phyloP scores from a whole-genome alignment of 2,888 invertebrate species.

The Drosophila prolongata region DNA sequence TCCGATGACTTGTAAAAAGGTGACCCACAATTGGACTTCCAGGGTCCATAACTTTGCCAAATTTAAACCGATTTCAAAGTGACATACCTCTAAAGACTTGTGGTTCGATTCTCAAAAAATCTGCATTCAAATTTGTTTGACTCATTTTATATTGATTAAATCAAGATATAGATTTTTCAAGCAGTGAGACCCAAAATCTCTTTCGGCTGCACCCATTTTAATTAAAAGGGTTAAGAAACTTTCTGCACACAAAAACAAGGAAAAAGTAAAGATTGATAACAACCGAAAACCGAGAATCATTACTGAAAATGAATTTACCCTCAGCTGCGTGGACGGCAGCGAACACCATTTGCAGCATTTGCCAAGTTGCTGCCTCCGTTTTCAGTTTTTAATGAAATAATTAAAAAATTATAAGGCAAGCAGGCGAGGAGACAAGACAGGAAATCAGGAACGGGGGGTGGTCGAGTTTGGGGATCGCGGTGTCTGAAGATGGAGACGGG shows the following conservation, averaged over 20 bases:
- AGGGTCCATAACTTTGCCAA: too few relatives aligned
- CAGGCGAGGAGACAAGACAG: conserved; percentile 12
- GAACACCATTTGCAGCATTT: conserved; percentile 61
- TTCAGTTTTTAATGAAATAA: conserved; percentile 48
- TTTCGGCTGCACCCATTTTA: background rate
- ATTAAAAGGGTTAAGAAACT: conserved; percentile 14
- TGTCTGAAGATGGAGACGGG: conserved; percentile 9
- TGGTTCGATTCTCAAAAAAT: too few relatives aligned
- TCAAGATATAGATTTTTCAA: background rate
- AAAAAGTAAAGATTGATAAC: conserved; percentile 17
- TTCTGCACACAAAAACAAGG: background rate
- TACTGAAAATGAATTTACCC: conserved; percentile 8
- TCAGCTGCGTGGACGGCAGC: conserved; percentile 36
- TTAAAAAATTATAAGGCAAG: conserved; percentile 46
- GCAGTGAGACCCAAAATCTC: background rate
- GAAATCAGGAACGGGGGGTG: background rate
- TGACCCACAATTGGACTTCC: too few relatives aligned
- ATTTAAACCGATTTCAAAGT: too few relatives aligned
- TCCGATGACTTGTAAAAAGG: too few relatives aligned
- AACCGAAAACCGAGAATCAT: conserved; percentile 22
- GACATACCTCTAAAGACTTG: too few relatives aligned
- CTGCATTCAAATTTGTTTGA: too few relatives aligned
- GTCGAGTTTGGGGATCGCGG: too few relatives aligned
- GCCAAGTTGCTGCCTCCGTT: conserved; percentile 66
- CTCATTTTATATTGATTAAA: too few relatives aligned